Evolutionary conservation across 2,797 vertebrate species (phyloP).

Genomic region (Lagocephalus sceleratus): DNA sequence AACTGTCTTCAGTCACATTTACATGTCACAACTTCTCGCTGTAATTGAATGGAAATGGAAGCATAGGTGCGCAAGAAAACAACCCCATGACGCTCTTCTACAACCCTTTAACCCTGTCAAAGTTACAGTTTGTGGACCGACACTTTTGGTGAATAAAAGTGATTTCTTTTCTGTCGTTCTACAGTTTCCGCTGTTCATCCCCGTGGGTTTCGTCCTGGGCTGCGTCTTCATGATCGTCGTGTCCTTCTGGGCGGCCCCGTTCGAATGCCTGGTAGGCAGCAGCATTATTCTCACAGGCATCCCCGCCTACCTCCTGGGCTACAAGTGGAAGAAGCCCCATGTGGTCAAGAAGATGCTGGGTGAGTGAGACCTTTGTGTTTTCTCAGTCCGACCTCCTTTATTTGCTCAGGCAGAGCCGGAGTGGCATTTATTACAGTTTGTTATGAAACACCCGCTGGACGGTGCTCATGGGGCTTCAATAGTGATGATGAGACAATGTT

Average conservation of each 20-base stretch:
- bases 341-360: constrained; percentile 72
- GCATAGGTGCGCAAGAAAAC: no score
- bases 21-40: no score
- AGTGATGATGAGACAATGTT: constrained; percentile 2
- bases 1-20: no score
- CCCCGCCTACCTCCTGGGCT: constrained; percentile 76
- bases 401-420: constrained; percentile 31
- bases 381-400: constrained; percentile 10
- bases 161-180: background rate
- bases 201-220: constrained; percentile 69
- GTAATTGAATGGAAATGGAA: no score
- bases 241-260: constrained; percentile 79
- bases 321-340: constrained; percentile 79
- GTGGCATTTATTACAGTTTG: constrained; percentile 35
- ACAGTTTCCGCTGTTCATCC: constrained; percentile 68
- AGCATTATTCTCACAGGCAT: constrained; percentile 76
- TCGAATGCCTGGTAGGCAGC: constrained; percentile 71
- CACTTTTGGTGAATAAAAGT: no score
- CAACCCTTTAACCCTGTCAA: no score
- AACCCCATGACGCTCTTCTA: no score
- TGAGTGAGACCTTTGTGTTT: constrained; percentile 48
- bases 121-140: no score
- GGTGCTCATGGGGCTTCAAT: constrained; percentile 24
- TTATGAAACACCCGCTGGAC: constrained; percentile 32
- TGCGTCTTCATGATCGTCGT: constrained; percentile 78